Percentiles rank a stretch among this genome's conserved stretches.
phyloP scores from a whole-genome alignment of 2,797 vertebrate genomes.

The Hydrolagus colliei region DNA sequence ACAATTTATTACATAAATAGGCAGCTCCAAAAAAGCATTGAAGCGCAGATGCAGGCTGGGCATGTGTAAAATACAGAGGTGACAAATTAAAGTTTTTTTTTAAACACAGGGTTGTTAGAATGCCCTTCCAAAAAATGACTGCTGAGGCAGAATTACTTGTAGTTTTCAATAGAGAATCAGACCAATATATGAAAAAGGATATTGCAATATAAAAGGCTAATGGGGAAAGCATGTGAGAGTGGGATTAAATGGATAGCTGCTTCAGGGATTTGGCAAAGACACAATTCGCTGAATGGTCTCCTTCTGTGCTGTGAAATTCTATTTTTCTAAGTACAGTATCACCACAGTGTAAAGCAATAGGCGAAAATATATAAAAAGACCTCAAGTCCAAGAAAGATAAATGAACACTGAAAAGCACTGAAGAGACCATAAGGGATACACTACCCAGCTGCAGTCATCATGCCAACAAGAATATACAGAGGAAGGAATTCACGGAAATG shows the following conservation, averaged over 20 bases:
- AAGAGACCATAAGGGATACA: too few species aligned
- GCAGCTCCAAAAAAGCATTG: background rate
- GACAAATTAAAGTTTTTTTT: background rate
- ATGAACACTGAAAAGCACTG: too few species aligned
- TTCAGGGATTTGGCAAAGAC: background rate
- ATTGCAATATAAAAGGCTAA: background rate
- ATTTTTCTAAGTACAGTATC: background rate
- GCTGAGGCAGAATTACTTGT: background rate
- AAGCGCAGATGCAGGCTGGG: too few species aligned
- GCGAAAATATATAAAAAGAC: too few species aligned
- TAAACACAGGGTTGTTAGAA: background rate
- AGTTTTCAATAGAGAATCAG: background rate
- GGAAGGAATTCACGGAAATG: too few species aligned
- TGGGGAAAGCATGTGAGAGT: background rate
- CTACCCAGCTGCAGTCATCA: too few species aligned
- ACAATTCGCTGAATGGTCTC: background rate
- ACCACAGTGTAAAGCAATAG: too few species aligned
- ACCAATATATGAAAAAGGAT: background rate
- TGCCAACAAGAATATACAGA: too few species aligned
- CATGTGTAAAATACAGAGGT: background rate
- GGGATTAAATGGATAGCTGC: background rate
- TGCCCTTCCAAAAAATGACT: background rate
- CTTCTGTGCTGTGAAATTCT: background rate
- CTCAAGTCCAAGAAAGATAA: too few species aligned
- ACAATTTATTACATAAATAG: background rate